These are phyloP conservation scores for Kryptopterus vitreolus DNA, from an alignment of 2,797 vertebrate species.

Conservation along the genomic window DNA sequence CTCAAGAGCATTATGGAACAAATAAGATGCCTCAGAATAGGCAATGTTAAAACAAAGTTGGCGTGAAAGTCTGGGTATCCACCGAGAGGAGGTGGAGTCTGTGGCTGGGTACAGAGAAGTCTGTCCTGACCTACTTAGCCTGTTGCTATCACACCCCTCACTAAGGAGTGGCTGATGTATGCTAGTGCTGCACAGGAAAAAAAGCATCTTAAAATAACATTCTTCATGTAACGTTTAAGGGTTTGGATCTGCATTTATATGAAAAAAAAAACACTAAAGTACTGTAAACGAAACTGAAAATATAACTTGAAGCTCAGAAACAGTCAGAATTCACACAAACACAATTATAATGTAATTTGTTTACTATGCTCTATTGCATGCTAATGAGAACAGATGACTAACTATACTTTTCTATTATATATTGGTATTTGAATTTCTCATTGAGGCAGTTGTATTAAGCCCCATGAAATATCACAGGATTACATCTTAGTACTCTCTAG, in stretches of 20 bases:
- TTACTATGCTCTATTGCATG: not conserved
- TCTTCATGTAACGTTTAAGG: not conserved
- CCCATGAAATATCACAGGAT: not conserved
- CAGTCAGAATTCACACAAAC: not conserved
- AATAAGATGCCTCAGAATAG: not conserved
- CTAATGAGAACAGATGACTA: not conserved
- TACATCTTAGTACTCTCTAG: slow-evolving; percentile 21
- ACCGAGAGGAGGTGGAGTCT: not conserved
- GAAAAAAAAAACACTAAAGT: not conserved
- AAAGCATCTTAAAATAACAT: not conserved
- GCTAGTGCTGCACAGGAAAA: not conserved
- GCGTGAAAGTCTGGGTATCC: not conserved
- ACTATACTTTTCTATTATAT: not conserved
- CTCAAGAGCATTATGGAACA: not conserved
- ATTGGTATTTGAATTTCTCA: slow-evolving; percentile 13
- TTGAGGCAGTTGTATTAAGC: not conserved
- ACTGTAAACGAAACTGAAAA: not conserved
- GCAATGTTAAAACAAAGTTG: not conserved
- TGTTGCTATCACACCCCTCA: not conserved
- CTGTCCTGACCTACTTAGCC: slow-evolving; percentile 1
- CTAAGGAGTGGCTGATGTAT: not conserved
- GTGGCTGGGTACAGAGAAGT: not conserved
- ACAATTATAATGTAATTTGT: not conserved
- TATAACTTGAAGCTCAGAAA: not conserved
- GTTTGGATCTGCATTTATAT: not conserved